Conservation (phyloP, 1,140 invertebrate genomes). For the Drosophila gunungcola region DNA sequence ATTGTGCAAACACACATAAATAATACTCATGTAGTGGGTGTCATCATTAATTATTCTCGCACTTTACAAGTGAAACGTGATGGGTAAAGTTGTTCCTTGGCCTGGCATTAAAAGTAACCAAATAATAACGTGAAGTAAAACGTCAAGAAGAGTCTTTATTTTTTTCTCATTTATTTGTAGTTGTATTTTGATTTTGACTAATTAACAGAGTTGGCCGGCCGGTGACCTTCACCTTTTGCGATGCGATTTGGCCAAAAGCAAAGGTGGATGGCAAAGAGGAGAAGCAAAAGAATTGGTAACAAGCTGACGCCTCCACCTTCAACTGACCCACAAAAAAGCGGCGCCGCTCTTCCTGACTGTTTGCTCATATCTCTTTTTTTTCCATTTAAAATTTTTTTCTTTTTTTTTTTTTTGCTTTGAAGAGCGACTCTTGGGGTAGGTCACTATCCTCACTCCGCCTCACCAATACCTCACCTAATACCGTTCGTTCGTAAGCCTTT, state of each 20-base stretch:
- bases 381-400: background rate
- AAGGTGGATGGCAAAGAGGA: constrained; percentile 18
- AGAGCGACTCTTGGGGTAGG: constrained; percentile 30
- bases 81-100: constrained; percentile 41
- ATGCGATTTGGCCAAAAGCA: constrained; percentile 39
- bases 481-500: constrained; percentile 39
- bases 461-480: constrained; percentile 16
- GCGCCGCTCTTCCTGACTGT: constrained; percentile 37
- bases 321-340: constrained; percentile 40
- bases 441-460: constrained; percentile 8
- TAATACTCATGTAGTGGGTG: constrained; percentile 59
- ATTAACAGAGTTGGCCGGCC: constrained; percentile 42
- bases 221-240: constrained; percentile 62
- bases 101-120: constrained; percentile 22
- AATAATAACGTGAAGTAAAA: constrained; percentile 22
- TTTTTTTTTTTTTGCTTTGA: constrained; percentile 1
- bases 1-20: constrained; percentile 57
- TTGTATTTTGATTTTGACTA: constrained; percentile 27
- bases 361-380: background rate
- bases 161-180: background rate
- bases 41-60: constrained; percentile 73
- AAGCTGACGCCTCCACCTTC: constrained; percentile 45
- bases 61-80: constrained; percentile 40
- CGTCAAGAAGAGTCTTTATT: background rate
- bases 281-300: constrained; percentile 64